A percentile compares a stretch with the other conserved stretches of the same genome.
Conservation (phyloP, 2,113 vertebrate species). For the Macrotis lagotis region DNA sequence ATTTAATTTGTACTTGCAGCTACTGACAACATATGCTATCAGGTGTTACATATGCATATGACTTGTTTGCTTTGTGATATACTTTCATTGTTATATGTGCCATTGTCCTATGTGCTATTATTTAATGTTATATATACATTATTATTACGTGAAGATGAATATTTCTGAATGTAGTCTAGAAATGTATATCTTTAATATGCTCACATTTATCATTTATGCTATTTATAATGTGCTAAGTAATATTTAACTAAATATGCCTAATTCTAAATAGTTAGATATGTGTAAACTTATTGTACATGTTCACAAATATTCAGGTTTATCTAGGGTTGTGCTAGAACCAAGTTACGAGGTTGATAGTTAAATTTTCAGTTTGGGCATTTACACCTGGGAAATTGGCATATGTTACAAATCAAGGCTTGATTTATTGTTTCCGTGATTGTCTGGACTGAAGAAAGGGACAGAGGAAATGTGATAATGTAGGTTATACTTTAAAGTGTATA, state of each 20-base stretch:
- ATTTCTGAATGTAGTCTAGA: background rate
- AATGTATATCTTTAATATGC: background rate
- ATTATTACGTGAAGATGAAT: background rate
- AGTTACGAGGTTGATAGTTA: background rate
- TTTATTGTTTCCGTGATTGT: background rate
- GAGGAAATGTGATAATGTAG: background rate
- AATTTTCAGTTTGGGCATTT: background rate
- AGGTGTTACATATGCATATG: background rate
- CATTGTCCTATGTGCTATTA: background rate
- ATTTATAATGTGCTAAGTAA: background rate
- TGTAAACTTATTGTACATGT: background rate
- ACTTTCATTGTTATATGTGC: background rate
- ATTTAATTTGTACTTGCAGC: background rate
- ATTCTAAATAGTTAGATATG: background rate
- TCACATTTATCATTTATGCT: background rate
- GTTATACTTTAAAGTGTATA: background rate
- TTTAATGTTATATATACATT: background rate
- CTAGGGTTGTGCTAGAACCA: background rate
- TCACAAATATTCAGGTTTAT: background rate
- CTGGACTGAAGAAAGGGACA: background rate
- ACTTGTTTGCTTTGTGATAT: background rate
- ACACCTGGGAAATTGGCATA: background rate
- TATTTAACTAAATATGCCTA: background rate
- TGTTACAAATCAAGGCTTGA: background rate
- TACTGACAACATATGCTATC: background rate